A percentile compares a stretch with the other conserved stretches of the same genome.
phyloP scores from a whole-genome alignment of 2,797 vertebrate species.

The Threskiornis aethiopicus region DNA sequence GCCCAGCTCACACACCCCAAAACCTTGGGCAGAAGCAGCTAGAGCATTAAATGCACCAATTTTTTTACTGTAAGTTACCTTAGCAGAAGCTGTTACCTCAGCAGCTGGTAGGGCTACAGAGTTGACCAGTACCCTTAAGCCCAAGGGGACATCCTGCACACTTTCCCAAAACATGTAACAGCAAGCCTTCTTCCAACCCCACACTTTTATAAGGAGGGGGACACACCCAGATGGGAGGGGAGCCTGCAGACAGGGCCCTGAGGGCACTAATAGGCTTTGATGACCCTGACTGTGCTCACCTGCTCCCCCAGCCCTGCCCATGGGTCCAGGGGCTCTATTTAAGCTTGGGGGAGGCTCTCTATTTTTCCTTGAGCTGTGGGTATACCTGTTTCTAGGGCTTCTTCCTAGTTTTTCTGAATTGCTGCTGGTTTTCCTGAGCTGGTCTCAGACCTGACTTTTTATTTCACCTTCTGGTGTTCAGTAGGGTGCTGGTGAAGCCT shows the following conservation, averaged over 20 bases:
- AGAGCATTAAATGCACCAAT: rapidly evolving
- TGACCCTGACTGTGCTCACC: background rate
- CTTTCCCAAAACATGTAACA: rapidly evolving
- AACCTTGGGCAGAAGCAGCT: rapidly evolving
- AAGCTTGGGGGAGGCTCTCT: rapidly evolving
- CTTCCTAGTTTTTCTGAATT: rapidly evolving
- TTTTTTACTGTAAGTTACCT: too few species aligned
- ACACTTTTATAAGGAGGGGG: background rate
- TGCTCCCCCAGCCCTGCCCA: background rate
- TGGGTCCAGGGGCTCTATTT: background rate
- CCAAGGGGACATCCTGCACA: rapidly evolving
- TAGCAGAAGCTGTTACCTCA: background rate
- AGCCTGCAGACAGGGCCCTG: rapidly evolving
- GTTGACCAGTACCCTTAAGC: rapidly evolving
- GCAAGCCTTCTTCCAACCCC: rapidly evolving
- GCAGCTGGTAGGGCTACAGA: rapidly evolving
- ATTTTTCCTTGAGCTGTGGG: rapidly evolving
- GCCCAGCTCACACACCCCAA: rapidly evolving
- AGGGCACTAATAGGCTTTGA: background rate
- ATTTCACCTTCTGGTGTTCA: rapidly evolving
- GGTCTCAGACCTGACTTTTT: background rate
- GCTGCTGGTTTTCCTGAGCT: background rate
- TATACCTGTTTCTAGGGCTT: rapidly evolving
- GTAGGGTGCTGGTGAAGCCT: background rate
- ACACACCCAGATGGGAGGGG: background rate